Percentiles rank a stretch among this genome's conserved stretches.
phyloP scores from a whole-genome alignment of 1,140 invertebrate species.

The Sminthurides bifidus region DNA sequence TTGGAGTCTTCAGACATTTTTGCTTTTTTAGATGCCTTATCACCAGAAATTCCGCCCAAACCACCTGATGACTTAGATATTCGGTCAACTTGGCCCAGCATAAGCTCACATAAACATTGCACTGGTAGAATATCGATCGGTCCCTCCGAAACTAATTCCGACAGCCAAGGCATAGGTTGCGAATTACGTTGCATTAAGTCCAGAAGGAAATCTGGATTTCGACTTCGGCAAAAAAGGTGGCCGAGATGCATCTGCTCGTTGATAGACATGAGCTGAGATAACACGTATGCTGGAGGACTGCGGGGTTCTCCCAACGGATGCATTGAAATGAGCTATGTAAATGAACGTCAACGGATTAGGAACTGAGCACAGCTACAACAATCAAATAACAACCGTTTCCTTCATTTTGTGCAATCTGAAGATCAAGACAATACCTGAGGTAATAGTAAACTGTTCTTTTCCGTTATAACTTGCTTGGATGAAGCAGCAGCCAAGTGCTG shows the following conservation, averaged over 20 bases:
- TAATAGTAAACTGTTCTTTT: constrained; percentile 73
- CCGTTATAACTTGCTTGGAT: constrained; percentile 74
- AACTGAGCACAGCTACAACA: no score
- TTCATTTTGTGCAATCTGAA: no score
- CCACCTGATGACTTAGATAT: constrained; percentile 24
- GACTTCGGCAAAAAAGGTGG: constrained; percentile 75
- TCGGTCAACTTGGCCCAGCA: constrained; percentile 52
- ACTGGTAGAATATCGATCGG: constrained; percentile 54
- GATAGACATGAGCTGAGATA: constrained; percentile 68
- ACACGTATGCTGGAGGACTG: constrained; percentile 57
- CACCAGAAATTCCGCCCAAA: no score
- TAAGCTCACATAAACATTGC: constrained; percentile 90
- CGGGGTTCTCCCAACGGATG: constrained; percentile 70
- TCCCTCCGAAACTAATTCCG: constrained; percentile 58
- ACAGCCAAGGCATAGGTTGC: constrained; percentile 92
- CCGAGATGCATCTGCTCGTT: constrained; percentile 70
- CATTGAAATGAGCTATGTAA: constrained; percentile 54
- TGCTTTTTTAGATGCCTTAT: no score
- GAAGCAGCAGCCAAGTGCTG: constrained; percentile 78
- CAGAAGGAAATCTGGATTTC: constrained; percentile 81
- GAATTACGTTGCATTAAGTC: constrained; percentile 82
- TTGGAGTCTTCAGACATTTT: no score
- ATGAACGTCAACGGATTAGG: no score
- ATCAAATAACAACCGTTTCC: background rate
- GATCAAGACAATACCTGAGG: constrained; percentile 59